phyloP scores from a whole-genome alignment of 1,140 invertebrate species.

The Drosophila prosaltans region DNA sequence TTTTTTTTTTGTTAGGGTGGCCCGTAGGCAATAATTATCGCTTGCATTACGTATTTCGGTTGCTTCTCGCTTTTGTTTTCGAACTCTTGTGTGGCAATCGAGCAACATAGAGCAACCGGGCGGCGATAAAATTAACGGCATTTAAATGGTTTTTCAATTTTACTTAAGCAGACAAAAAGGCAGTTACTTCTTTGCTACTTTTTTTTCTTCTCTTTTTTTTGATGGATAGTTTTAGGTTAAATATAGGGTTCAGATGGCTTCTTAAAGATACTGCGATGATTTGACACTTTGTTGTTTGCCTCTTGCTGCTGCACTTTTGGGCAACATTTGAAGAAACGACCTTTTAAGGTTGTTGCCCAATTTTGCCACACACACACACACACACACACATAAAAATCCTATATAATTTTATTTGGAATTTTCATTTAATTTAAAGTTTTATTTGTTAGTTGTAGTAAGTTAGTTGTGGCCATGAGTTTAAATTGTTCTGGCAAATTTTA shows the following conservation, averaged over 20 bases:
- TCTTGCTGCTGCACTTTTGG: constrained; percentile 15
- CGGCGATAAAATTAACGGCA: constrained; percentile 77
- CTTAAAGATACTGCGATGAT: constrained; percentile 66
- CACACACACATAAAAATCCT: neutral
- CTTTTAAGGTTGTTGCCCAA: constrained; percentile 78
- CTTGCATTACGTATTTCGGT: constrained; percentile 77
- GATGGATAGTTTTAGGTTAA: constrained; percentile 80
- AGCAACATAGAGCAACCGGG: constrained; percentile 68
- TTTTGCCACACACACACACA: constrained; percentile 19
- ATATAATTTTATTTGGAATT: constrained; percentile 22
- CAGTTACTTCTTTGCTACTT: constrained; percentile 42
- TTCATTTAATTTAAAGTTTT: neutral
- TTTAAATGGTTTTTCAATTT: constrained; percentile 80
- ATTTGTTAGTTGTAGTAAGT: constrained; percentile 26
- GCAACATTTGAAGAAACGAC: constrained; percentile 47
- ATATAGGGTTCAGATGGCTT: constrained; percentile 73
- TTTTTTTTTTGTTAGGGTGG: constrained; percentile 40
- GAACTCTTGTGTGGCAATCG: constrained; percentile 57
- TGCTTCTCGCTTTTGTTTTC: constrained; percentile 76
- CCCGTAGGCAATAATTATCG: constrained; percentile 79
- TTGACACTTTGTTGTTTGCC: constrained; percentile 64
- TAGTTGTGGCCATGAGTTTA: constrained; percentile 43
- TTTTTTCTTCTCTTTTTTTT: constrained; percentile 21
- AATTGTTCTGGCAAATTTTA: constrained; percentile 37
- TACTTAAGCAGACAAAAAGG: constrained; percentile 51